Conservation (phyloP, 1,140 invertebrate genomes). For the Cydia amplana region DNA sequence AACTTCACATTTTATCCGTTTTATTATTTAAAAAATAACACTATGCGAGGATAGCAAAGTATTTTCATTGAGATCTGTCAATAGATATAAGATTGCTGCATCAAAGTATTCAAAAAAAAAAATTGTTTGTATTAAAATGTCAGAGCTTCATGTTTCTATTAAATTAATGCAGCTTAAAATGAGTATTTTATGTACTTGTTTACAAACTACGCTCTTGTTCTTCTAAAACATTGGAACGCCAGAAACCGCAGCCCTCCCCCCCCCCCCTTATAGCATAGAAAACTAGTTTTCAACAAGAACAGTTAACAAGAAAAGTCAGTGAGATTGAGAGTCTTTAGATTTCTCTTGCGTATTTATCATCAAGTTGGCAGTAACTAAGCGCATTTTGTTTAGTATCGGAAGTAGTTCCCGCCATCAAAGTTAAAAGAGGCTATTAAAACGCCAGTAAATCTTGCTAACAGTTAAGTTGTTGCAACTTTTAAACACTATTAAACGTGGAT, state of each 20-base stretch:
- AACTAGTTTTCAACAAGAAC: constrained; percentile 30
- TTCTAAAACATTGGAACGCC: background rate
- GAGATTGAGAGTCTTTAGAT: constrained; percentile 30
- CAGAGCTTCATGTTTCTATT: background rate
- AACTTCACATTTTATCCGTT: too few species aligned
- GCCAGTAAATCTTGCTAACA: constrained; percentile 57
- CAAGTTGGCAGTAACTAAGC: constrained; percentile 26
- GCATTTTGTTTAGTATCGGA: constrained; percentile 50
- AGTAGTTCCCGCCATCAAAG: constrained; percentile 46
- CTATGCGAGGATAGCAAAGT: too few species aligned
- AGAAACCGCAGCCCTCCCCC: constrained; percentile 14
- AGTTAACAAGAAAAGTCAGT: constrained; percentile 31
- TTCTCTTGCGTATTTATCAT: constrained; percentile 31
- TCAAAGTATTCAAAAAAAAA: too few species aligned
- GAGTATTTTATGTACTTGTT: background rate
- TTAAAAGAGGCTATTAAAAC: constrained; percentile 60
- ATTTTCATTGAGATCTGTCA: too few species aligned
- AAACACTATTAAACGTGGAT: constrained; percentile 31
- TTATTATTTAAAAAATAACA: too few species aligned
- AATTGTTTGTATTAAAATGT: too few species aligned
- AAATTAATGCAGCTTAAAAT: background rate
- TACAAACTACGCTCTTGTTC: background rate
- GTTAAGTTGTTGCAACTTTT: constrained; percentile 47
- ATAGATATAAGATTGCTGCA: too few species aligned
- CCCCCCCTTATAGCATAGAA: constrained; percentile 26